phyloP scores from a whole-genome alignment of 1,140 invertebrate species.

The Ganaspis sp. region DNA sequence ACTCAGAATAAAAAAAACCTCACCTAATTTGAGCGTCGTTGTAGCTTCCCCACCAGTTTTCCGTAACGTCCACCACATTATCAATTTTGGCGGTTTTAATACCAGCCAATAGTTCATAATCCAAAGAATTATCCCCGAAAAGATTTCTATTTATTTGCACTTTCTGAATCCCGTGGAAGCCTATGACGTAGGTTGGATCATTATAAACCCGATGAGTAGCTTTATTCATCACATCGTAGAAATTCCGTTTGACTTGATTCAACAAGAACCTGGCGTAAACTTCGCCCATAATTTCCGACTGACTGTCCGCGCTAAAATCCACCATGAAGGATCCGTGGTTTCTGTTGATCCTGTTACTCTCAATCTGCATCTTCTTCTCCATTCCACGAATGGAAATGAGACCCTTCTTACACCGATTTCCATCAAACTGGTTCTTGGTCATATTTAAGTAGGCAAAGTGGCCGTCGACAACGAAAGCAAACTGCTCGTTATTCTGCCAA shows the following conservation, averaged over 20 bases:
- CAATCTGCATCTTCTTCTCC: conserved; percentile 95
- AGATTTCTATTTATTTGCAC: conserved; percentile 94
- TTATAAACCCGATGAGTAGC: conserved; percentile 75
- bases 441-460: conserved; percentile 93
- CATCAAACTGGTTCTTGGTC: conserved; percentile 88
- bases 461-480: conserved; percentile 90
- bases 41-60: conserved; percentile 97
- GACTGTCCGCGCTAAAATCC: conserved; percentile 92
- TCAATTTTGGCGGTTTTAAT: conserved; percentile 91
- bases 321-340: conserved; percentile 93
- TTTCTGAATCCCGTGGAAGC: conserved; percentile 96
- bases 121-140: conserved; percentile 90
- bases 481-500: conserved; percentile 90
- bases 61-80: conserved; percentile 89
- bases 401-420: conserved; percentile 90
- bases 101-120: conserved; percentile 96
- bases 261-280: conserved; percentile 87
- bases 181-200: conserved; percentile 89
- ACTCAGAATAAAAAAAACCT: conserved; percentile 43
- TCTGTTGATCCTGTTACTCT: conserved; percentile 85
- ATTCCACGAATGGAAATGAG: conserved; percentile 93
- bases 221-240: conserved; percentile 55
- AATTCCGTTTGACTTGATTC: conserved; percentile 89
- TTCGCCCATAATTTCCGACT: conserved; percentile 93
- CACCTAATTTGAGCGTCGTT: conserved; percentile 82